Evolutionary conservation across 2,888 invertebrate genomes (phyloP), one percentile per base, ranked within the genome.

Genomic region (Agrotis clavis): DNA sequence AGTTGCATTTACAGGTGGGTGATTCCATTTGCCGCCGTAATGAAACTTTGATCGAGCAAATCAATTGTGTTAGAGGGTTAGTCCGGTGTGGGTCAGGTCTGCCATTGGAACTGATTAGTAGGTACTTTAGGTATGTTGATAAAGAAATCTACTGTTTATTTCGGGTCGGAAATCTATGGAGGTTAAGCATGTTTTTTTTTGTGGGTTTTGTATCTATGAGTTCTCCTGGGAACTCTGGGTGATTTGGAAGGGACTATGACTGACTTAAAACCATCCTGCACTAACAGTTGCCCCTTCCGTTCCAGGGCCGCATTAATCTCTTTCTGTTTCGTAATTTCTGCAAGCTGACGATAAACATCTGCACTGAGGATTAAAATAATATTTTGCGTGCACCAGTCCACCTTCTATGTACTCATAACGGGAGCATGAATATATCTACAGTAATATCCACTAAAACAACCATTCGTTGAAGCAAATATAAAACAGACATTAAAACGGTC

Each of bases 1-100:
- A 69, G 72, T 72, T 76, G 78, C 69, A 78, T 76, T 83, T 82
- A 82, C 86, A 83, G 83, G 82, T 85, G 80, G 82, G 66, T 59
- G 74, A 81, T 74, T 76, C 75, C 74, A 79, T 84, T 82, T 78
- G 69, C 77, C 56, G 53, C 56, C 62, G 66, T 81, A 82, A 79
- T 84, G 74, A 85, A 85, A 79, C 72, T 79, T 84, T 79, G 71
- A 84, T 82, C 70, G 70, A 53, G 62, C 18, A 76, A 81, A 82
- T 83, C 79, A 82, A 85, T 81, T 74, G 66, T 74, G 70, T 81
- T 74, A 65, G 64, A 53, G 66, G 65, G 54, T 71, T 69, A 77
- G 53, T 47, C 25, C 25, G 51, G 73, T 59, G 35, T 53, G 50
- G 66, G 66, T 48, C 54, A 56, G 57, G 57, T 47, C n/a, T 64